A percentile compares a stretch with the other conserved stretches of the same genome.
phyloP scores from a whole-genome alignment of 2,797 vertebrate genomes.

The Podarcis lilfordi region DNA sequence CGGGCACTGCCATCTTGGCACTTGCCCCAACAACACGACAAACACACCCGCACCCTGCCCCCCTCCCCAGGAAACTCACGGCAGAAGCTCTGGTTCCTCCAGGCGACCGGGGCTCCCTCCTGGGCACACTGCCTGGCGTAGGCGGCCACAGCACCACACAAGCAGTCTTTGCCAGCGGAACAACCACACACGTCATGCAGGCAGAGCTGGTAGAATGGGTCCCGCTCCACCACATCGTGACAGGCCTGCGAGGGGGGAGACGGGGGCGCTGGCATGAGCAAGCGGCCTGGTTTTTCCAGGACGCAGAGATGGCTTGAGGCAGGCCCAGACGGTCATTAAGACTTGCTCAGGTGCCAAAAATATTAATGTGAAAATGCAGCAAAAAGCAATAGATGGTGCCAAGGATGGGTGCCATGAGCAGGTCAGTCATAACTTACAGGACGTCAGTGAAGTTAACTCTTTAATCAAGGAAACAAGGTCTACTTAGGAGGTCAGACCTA shows the following conservation, averaged over 20 bases:
- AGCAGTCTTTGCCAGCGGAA: constrained; percentile 69
- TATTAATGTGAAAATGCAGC: too few relatives aligned
- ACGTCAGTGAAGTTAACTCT: too few relatives aligned
- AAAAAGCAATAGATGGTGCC: too few relatives aligned
- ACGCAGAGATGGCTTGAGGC: neutral
- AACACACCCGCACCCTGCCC: too few relatives aligned
- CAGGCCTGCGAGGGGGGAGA: constrained; percentile 76
- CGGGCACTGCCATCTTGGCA: neutral
- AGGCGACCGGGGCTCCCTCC: constrained; percentile 77
- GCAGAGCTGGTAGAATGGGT: constrained; percentile 84
- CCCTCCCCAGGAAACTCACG: constrained; percentile 71
- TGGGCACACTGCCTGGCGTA: constrained; percentile 84
- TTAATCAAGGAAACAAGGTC: too few relatives aligned
- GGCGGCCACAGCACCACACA: constrained; percentile 83
- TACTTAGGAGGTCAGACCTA: too few relatives aligned
- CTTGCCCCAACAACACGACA: neutral
- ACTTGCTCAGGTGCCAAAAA: too few relatives aligned
- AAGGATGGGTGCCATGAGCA: too few relatives aligned
- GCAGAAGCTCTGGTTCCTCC: constrained; percentile 89
- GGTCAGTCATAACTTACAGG: too few relatives aligned
- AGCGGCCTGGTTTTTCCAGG: neutral
- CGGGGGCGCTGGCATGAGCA: neutral
- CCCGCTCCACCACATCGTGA: constrained; percentile 84
- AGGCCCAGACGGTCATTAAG: too few relatives aligned
- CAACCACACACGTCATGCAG: constrained; percentile 84